phyloP scores from a whole-genome alignment of 2,888 invertebrate species.

The Atherix ibis region DNA sequence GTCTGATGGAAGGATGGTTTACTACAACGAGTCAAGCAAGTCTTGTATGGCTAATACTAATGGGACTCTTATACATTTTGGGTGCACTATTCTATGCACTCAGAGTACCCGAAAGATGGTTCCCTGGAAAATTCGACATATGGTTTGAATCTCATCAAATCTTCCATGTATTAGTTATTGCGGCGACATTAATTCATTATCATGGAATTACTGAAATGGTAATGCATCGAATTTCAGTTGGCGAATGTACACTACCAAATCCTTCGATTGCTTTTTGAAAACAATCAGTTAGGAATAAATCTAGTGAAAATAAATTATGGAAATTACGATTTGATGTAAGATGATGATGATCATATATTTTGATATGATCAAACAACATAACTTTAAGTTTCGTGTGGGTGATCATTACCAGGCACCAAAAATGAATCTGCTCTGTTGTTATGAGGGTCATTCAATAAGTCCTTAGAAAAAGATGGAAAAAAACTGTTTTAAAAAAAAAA shows the following conservation, averaged over 20 bases:
- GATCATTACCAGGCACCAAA: too few relatives aligned
- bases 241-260: conserved; percentile 62
- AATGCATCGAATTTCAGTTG: conserved; percentile 77
- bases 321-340: too few relatives aligned
- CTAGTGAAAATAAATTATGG: too few relatives aligned
- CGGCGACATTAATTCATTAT: conserved; percentile 96
- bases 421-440: too few relatives aligned
- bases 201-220: conserved; percentile 97
- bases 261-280: conserved; percentile 49
- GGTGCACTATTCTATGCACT: conserved; percentile 94
- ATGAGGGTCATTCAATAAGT: too few relatives aligned
- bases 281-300: background rate
- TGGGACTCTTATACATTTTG: conserved; percentile 87
- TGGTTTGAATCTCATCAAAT: conserved; percentile 99
- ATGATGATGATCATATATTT: too few relatives aligned
- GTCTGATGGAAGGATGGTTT: conserved; percentile 89
- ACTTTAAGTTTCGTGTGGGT: too few relatives aligned
- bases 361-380: too few relatives aligned
- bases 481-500: too few relatives aligned
- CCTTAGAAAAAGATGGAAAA: too few relatives aligned
- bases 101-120: conserved; percentile 95
- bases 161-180: conserved; percentile 94
- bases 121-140: conserved; percentile 85
- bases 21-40: conserved; percentile 85
- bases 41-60: conserved; percentile 83